Evolutionary conservation across 2,888 invertebrate genomes (phyloP).

Genomic region (Sipha maydis): DNA sequence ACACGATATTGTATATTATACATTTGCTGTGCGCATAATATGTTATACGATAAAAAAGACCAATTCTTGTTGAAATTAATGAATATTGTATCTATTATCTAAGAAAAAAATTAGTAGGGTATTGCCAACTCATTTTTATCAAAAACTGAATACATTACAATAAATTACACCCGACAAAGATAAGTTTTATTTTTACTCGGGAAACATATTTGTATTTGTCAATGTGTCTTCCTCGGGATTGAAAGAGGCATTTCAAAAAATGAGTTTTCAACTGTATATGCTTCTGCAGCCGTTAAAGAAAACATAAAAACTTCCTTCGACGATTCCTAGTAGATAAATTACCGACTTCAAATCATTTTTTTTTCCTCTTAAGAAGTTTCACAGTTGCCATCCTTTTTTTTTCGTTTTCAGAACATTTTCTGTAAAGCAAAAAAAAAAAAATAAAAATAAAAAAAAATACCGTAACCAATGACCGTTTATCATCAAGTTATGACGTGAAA

Average conservation of each 20-base stretch:
- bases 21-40: not conserved
- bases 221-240: constrained; percentile 49
- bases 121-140: constrained; percentile 38
- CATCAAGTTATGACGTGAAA: constrained; percentile 44
- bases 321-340: constrained; percentile 58
- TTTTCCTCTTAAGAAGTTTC: constrained; percentile 13
- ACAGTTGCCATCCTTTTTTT: not conserved
- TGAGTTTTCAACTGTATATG: constrained; percentile 46
- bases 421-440: not conserved
- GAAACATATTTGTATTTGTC: constrained; percentile 53
- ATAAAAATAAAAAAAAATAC: not conserved
- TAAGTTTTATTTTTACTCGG: constrained; percentile 54
- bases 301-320: constrained; percentile 35
- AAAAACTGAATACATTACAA: constrained; percentile 44
- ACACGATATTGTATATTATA: no score
- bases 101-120: constrained; percentile 28
- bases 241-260: constrained; percentile 53
- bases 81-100: constrained; percentile 17
- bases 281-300: constrained; percentile 34
- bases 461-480: constrained; percentile 49
- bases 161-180: constrained; percentile 43
- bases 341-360: constrained; percentile 52
- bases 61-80: constrained; percentile 9
- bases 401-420: not conserved
- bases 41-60: not conserved